Percentiles rank a stretch among this genome's conserved stretches.
phyloP scores from a whole-genome alignment of 2,113 vertebrate species.

The Tor tambroides region DNA sequence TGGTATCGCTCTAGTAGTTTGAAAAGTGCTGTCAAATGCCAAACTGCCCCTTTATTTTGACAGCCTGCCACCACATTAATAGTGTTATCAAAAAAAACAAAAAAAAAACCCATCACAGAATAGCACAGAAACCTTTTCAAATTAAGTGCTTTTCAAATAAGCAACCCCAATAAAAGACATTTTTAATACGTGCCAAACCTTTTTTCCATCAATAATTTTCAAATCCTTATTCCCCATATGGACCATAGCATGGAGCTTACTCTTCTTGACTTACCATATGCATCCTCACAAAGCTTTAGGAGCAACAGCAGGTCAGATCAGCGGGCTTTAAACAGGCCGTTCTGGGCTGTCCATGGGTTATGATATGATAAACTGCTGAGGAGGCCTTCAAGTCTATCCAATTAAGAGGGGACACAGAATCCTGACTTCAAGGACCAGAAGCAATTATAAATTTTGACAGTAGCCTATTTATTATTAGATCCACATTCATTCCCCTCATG shows the following conservation, averaged over 20 bases:
- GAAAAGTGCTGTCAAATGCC: not conserved
- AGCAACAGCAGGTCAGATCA: not conserved
- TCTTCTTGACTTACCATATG: not conserved
- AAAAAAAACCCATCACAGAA: not conserved
- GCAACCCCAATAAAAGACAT: not conserved
- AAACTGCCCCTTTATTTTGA: not conserved
- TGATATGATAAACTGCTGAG: conserved; percentile 36
- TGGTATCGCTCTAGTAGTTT: not conserved
- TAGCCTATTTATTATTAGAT: conserved; percentile 27
- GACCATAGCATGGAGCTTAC: not conserved
- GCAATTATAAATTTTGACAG: conserved; percentile 26
- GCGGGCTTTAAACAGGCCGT: not conserved
- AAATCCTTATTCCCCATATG: not conserved
- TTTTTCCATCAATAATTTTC: not conserved
- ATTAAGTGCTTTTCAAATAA: not conserved
- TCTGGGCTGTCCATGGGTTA: not conserved
- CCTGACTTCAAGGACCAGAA: conserved; percentile 24
- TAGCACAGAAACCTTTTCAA: not conserved
- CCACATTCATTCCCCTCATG: not conserved
- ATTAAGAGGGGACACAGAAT: conserved; percentile 28
- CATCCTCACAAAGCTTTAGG: not conserved
- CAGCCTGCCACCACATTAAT: not conserved
- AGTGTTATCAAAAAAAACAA: not conserved
- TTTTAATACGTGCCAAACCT: not conserved
- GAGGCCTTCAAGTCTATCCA: conserved; percentile 23